phyloP scores from a whole-genome alignment of 2,888 invertebrate genomes.

The Meiosimyza decipiens region DNA sequence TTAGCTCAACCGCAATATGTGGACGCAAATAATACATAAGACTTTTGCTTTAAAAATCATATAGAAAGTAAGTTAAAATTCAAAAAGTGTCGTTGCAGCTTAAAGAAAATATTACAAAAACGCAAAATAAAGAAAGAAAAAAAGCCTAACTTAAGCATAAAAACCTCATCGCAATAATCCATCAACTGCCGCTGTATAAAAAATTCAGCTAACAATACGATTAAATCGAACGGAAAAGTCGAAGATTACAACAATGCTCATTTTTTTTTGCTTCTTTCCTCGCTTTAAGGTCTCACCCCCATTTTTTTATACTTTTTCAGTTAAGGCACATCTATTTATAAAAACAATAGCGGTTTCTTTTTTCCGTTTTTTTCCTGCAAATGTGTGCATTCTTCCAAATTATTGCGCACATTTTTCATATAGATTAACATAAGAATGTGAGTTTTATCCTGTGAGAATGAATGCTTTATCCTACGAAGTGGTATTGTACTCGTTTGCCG shows the following conservation, averaged over 20 bases:
- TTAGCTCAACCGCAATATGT: no score
- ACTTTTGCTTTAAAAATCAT: no score
- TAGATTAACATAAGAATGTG: slow-evolving; percentile 8
- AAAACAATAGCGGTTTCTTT: background rate
- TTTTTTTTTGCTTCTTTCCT: background rate
- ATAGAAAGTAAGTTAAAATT: no score
- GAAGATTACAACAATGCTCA: slow-evolving; percentile 18
- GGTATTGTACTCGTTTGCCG: no score
- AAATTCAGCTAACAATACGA: slow-evolving; percentile 9
- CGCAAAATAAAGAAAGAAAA: background rate
- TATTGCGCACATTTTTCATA: slow-evolving; percentile 20
- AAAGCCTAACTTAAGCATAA: background rate
- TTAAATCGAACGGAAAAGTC: slow-evolving; percentile 31
- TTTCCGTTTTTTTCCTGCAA: background rate
- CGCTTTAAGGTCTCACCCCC: background rate
- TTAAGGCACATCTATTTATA: slow-evolving; percentile 1
- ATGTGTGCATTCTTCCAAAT: slow-evolving; percentile 21
- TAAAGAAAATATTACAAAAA: background rate
- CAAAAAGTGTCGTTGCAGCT: background rate
- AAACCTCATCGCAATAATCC: slow-evolving; percentile 9
- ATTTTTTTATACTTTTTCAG: background rate
- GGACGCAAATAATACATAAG: no score
- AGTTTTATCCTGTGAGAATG: background rate
- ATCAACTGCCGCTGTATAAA: background rate
- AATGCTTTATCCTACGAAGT: no score